Evolutionary conservation across 2,888 invertebrate genomes (phyloP), one percentile per base, ranked within the genome.

Genomic region (Beris morrisii): DNA sequence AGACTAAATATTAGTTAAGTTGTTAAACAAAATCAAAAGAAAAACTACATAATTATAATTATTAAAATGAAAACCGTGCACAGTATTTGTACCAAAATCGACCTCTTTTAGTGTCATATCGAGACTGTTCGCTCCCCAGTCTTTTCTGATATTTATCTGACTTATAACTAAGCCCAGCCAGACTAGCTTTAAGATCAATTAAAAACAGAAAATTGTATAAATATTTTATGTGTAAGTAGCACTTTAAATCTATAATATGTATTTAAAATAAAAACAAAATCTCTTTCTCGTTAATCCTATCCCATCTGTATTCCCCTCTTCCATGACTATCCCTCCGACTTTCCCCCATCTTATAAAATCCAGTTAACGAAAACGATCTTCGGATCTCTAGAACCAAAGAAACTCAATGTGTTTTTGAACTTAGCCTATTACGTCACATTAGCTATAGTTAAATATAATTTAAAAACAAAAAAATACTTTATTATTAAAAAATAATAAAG

Each of bases 371-470:
- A 13, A 59, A 12, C 43, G 38, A 38, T 61, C 61, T 61, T 61
- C 52, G 52, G 61, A 61, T 61, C 61, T 65, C 52, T 65, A n/a
- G 45, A 66, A 66, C 68, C 68, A 68, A 68, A 68, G 68, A 68
- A 65, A 68, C 63, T 56, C 48, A 68, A 55, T 63, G 56, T 57
- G 65, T 68, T 63, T 66, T 38, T 38, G 15, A 15, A 38, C 38
- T 38, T 38, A 38, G 38, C 9, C 38, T 38, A 38, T 38, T 38
- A 38, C 9, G 22, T 53, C 53, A 53, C 30, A 50, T 30, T 53
- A 22, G 12, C 6, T 54, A n/a, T 28, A n/a, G 54, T 30, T 58
- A 58, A 58, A 5, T 30, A 57, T 28, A 54, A 38, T 32, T 12
- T n/a, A 55, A 31, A 38, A 32, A 11, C 31, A 55, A 38, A 22